Conservation (phyloP, 2,113 vertebrate genomes). For the Neogobius melanostomus region DNA sequence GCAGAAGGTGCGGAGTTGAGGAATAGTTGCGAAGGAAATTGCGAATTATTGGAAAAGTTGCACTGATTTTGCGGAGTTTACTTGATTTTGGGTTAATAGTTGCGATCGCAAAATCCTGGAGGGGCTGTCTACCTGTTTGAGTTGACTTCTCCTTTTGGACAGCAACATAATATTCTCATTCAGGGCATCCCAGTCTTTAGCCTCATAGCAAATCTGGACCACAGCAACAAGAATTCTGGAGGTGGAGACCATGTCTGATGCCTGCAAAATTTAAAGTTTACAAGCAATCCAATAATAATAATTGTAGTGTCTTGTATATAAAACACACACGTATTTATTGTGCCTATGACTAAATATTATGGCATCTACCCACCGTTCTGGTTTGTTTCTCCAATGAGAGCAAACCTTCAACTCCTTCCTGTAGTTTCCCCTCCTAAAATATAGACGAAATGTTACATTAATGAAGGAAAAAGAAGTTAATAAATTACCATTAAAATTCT, state of each 20-base stretch:
- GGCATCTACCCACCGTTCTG: constrained; percentile 84
- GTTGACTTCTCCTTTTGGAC: constrained; percentile 95
- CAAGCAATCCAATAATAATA: not conserved
- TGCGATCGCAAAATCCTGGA: no score
- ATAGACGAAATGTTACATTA: not conserved
- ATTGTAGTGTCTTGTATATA: no score
- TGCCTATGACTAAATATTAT: no score
- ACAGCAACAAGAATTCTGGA: constrained; percentile 95
- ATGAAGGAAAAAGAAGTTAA: not conserved
- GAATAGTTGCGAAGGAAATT: no score
- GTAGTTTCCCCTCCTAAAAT: constrained; percentile 90
- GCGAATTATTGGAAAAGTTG: no score
- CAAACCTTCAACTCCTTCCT: constrained; percentile 94
- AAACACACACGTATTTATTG: no score
- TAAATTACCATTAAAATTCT: no score
- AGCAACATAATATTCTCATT: constrained; percentile 98
- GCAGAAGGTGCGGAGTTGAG: no score
- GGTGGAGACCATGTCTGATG: constrained; percentile 97
- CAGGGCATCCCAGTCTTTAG: constrained; percentile 95
- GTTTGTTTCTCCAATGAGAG: constrained; percentile 97
- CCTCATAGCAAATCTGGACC: constrained; percentile 96
- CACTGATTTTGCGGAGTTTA: no score
- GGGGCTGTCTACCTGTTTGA: constrained; percentile 81
- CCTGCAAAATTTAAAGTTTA: constrained; percentile 71
- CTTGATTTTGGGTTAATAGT: no score